Conservation (phyloP, 2,797 vertebrate species). For the Adrianichthys oophorus region DNA sequence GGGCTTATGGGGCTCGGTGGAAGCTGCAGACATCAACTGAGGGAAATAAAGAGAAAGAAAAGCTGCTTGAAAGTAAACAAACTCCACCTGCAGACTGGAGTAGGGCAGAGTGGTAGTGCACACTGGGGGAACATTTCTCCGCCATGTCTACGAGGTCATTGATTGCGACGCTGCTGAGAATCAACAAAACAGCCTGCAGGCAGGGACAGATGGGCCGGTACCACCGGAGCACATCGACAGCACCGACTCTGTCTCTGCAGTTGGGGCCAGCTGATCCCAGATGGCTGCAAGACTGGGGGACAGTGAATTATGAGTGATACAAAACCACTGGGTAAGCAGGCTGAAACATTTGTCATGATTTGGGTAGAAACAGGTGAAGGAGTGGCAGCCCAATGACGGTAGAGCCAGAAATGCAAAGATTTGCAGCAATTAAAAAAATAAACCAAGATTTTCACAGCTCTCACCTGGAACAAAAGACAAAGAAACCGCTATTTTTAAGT, state of each 20-base stretch:
- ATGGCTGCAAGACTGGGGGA: conserved; percentile 54
- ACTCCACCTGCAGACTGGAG: conserved; percentile 28
- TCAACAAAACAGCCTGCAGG: conserved; percentile 47
- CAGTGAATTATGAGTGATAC: conserved; percentile 68
- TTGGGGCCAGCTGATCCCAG: conserved; percentile 50
- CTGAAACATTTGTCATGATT: conserved; percentile 61
- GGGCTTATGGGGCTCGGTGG: neutral
- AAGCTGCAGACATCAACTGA: conserved; percentile 27
- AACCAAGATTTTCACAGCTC: neutral
- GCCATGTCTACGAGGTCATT: conserved; percentile 41
- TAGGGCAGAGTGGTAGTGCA: conserved; percentile 25
- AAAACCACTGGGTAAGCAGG: conserved; percentile 68
- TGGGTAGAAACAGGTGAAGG: conserved; percentile 32
- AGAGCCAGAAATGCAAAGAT: conserved; percentile 13
- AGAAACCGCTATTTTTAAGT: conserved; percentile 9
- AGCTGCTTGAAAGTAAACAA: conserved; percentile 9
- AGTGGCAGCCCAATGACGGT: conserved; percentile 8
- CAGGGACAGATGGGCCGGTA: conserved; percentile 61
- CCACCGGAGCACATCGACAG: conserved; percentile 34
- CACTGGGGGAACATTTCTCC: conserved; percentile 14
- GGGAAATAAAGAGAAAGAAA: conserved; percentile 23
- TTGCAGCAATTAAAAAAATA: neutral
- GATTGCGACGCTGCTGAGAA: conserved; percentile 51
- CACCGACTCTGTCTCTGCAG: conserved; percentile 25
- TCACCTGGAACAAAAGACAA: neutral